Evolutionary conservation across 2,888 invertebrate genomes (phyloP), one percentile per base, ranked within the genome.

Genomic region (Trichacis sp.): DNA sequence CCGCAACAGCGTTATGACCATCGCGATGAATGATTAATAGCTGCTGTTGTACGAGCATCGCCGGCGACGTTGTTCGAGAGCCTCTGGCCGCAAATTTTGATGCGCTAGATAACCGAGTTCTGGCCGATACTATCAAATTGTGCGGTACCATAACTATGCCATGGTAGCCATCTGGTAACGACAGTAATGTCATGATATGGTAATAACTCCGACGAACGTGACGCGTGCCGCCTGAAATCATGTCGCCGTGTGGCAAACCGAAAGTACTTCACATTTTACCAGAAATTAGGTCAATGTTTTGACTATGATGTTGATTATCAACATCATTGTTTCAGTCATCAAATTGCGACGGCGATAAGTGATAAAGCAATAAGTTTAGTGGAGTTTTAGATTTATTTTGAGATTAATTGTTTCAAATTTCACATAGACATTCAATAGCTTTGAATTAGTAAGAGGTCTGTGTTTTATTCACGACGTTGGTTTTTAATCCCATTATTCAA

Each of bases 41-140:
- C 45, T 20, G 2, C 29, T 17, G 12, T 40, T 20, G 8, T n/a
- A 43, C 14, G 19, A 50, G 29, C 38, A 46, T 42, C 42, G 33
- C 30, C 4, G 18, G 45, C 33, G 50, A 60, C 53, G 45, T 8
- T 15, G 18, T 59, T 64, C 59, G 64, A 64, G 59, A 59, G 50
- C 51, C 55, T 15, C 64, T 56, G 59, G 38, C 60, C 52, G 56
- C 60, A 56, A 56, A 60, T 60, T 64, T 64, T 40, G 40, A 64
- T 60, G 49, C 52, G 56, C 51, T 56, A 64, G 55, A 64, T 64
- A 64, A 54, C 54, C 19, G 11, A 51, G 45, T 24, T 14, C 56
- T 36, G 52, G 12, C 46, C 51, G 62, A 62, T 57, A 50, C 30
- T 48, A 56, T 56, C 56, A 47, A 56, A 56, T 46, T 51, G 47